These are phyloP conservation scores for Propithecus coquereli DNA, from an alignment of 2,113 vertebrate genomes.

Conservation along the genomic window DNA sequence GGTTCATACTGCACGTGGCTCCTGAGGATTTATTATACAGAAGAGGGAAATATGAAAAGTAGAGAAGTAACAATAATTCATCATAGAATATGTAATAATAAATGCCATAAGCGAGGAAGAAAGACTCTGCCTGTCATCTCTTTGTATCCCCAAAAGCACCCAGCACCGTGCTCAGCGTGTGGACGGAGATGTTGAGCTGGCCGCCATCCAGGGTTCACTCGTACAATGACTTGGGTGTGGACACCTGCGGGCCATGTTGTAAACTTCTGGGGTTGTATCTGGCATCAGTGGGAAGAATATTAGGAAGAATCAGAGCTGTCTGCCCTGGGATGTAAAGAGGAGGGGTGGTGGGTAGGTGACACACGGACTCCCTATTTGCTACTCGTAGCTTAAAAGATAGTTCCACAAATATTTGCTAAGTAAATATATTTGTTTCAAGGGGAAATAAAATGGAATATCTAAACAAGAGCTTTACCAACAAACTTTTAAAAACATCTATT, in stretches of 20 bases:
- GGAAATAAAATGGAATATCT: background rate
- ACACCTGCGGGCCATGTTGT: background rate
- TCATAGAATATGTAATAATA: background rate
- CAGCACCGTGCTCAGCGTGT: accelerated
- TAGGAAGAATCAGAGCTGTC: background rate
- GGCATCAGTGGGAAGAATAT: background rate
- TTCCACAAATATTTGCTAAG: background rate
- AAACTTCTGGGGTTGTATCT: background rate
- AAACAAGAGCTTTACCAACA: background rate
- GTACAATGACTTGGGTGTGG: background rate
- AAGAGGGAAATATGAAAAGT: background rate
- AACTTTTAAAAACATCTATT: background rate
- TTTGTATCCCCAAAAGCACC: background rate
- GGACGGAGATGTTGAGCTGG: background rate
- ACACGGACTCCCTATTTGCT: background rate
- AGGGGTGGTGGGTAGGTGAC: too few relatives aligned
- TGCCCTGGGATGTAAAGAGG: background rate
- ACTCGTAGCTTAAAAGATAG: background rate
- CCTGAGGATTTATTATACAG: background rate
- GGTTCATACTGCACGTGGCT: background rate
- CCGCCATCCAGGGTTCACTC: background rate
- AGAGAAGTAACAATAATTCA: background rate
- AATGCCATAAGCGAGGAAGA: background rate
- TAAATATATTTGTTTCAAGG: background rate
- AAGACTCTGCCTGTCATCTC: background rate